Percentiles rank a stretch among this genome's conserved stretches.
Conservation (phyloP, 2,797 vertebrate species). For the Rousettus madagascariensis region DNA sequence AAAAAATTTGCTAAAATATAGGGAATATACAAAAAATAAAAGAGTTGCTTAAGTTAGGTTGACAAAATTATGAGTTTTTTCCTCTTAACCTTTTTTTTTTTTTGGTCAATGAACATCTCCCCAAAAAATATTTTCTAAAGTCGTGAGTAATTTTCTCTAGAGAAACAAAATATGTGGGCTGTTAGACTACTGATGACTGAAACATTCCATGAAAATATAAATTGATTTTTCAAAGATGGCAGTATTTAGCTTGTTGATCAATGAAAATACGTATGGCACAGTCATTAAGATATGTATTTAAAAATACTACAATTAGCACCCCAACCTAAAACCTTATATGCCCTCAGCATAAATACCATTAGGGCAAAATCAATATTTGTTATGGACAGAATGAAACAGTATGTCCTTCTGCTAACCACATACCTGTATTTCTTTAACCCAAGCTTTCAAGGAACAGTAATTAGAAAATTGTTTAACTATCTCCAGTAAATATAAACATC, state of each 20-base stretch:
- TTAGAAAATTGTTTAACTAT: neutral
- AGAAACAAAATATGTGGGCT: constrained; percentile 10
- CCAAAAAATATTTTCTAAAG: neutral
- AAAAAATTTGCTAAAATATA: neutral
- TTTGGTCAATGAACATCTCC: neutral
- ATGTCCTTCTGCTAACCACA: neutral
- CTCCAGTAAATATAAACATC: constrained; percentile 5
- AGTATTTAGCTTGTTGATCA: neutral
- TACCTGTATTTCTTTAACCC: constrained; percentile 13
- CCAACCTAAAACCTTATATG: neutral
- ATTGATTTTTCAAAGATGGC: neutral
- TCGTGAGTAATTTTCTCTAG: constrained; percentile 11
- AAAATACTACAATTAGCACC: neutral
- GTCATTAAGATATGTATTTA: neutral
- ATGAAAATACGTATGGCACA: neutral
- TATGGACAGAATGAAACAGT: neutral
- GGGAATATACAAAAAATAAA: constrained; percentile 1
- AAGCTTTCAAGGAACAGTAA: constrained; percentile 36
- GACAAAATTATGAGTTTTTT: neutral
- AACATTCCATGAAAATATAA: constrained; percentile 5
- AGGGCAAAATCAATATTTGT: constrained; percentile 16
- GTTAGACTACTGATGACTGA: neutral
- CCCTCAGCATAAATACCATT: neutral
- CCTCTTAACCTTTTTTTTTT: neutral
- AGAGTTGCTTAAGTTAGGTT: neutral